Base-by-base conservation (phyloP, 1,140 invertebrate species). In the Drosophila leontia region DNA sequence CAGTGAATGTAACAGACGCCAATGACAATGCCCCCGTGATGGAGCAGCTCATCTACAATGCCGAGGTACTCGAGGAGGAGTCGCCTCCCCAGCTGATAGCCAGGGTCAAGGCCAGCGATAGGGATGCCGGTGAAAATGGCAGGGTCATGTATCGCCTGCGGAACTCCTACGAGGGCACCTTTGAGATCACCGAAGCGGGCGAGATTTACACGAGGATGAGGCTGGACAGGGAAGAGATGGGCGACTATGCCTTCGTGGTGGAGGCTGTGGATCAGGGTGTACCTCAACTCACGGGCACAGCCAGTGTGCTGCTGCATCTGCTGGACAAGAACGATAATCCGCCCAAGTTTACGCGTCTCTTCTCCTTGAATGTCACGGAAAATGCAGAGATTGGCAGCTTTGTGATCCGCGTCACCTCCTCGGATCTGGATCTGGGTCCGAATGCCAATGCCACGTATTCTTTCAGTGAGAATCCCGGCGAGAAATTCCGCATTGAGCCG, bases 281-380 rank as follows among this genome's bases (percentile, higher is more conserved):
- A 37, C 97, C 97, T 0, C 95, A 95, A 59, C 92, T 97, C 48
- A 96, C 97, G 1, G 97, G 98, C 9, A 96, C 96, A 1, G 95
- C 98, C 0, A 98, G 96, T 34, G 96, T 99, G 1, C 86, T 97
- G 15, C 94, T 99, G 0, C 97, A 95, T 7, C 95, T 99, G 15
- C 91, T 96, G 17, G 98, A 99, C 91, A 98, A 98, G 92, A 99
- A 99, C 93, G 98, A 99, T 92, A 98, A 99, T 93, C 97, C 97
- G 11, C 98, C 98, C 1, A 94, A 96, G 69, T 99, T 99, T 91
- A 98, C 98, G 1, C 93, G 98, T 51, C 93, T 99, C 0, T 99
- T 98, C 92, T 98, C 96, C 84, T 97, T 98, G 0, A 98, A 98
- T 91, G 97, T 99, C 0, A 98, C 98, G 0, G 99, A 99, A 94